Conservation (phyloP, 2,797 vertebrate genomes). For the Epinephelus malabaricus region DNA sequence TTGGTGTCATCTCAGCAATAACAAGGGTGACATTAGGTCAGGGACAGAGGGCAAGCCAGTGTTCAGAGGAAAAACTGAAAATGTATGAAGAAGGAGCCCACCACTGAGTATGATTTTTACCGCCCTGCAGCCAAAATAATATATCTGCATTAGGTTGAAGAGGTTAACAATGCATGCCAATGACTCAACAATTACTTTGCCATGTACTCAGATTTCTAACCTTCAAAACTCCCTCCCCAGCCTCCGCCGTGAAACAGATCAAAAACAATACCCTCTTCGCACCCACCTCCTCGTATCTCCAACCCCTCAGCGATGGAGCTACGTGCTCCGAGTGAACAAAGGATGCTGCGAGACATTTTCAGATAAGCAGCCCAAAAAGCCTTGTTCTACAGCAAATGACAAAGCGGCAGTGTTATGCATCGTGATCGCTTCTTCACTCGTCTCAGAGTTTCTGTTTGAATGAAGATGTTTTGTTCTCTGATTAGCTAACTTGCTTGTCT, state of each 20-base stretch:
- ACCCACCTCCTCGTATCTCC: slow-evolving; percentile 19
- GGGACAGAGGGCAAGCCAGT: slow-evolving; percentile 21
- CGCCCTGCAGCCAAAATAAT: neutral
- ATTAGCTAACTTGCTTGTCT: slow-evolving; percentile 38
- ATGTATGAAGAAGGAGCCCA: neutral
- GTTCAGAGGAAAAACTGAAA: neutral
- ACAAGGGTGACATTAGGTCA: slow-evolving; percentile 26
- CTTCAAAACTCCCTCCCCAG: slow-evolving; percentile 15
- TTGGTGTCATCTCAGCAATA: slow-evolving; percentile 55
- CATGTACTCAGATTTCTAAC: slow-evolving; percentile 2
- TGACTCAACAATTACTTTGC: slow-evolving; percentile 27
- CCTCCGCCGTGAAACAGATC: slow-evolving; percentile 6
- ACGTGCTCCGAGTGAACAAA: slow-evolving; percentile 6
- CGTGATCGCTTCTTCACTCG: slow-evolving; percentile 1
- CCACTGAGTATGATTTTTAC: neutral
- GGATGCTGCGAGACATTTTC: slow-evolving; percentile 17
- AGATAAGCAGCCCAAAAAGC: slow-evolving; percentile 24
- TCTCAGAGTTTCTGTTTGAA: slow-evolving; percentile 29
- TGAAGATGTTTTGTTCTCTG: slow-evolving; percentile 33
- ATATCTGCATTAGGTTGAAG: slow-evolving; percentile 18
- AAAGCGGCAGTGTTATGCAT: slow-evolving; percentile 15
- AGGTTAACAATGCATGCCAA: slow-evolving; percentile 17
- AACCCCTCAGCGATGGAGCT: neutral
- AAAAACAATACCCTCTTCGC: slow-evolving; percentile 7
- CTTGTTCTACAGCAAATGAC: slow-evolving; percentile 20